A percentile compares a stretch with the other conserved stretches of the same genome.
These are phyloP conservation scores for Herminia tarsipennalis DNA, from an alignment of 2,888 invertebrate genomes.

Conservation along the genomic window DNA sequence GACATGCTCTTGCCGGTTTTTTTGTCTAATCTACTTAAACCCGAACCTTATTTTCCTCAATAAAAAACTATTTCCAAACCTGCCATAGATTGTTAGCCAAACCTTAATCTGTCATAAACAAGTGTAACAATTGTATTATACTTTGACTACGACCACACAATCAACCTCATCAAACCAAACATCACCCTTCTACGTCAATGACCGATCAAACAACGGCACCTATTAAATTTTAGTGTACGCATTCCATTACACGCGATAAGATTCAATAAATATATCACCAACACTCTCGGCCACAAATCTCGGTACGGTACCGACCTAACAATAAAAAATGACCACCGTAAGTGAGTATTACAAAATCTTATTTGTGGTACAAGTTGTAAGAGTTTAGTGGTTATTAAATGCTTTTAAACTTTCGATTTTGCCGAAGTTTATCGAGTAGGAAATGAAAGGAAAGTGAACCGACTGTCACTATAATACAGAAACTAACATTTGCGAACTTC, in stretches of 20 bases:
- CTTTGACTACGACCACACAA: background rate
- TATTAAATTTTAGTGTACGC: constrained; percentile 49
- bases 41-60: too few relatives aligned
- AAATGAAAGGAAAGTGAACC: too few relatives aligned
- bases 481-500: too few relatives aligned
- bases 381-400: constrained; percentile 13
- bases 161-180: constrained; percentile 13
- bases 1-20: too few relatives aligned
- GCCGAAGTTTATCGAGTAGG: too few relatives aligned
- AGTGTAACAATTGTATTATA: too few relatives aligned
- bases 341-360: constrained; percentile 69
- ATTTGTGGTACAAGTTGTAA: constrained; percentile 25
- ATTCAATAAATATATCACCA: constrained; percentile 78
- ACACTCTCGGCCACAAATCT: constrained; percentile 66
- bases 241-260: constrained; percentile 77
- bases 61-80: too few relatives aligned
- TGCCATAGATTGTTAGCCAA: too few relatives aligned
- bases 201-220: constrained; percentile 39
- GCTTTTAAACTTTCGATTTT: too few relatives aligned
- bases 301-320: constrained; percentile 68
- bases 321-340: constrained; percentile 77
- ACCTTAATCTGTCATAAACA: too few relatives aligned
- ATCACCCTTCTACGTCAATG: constrained; percentile 25
- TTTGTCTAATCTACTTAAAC: too few relatives aligned
- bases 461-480: too few relatives aligned